Evolutionary conservation across 2,113 vertebrate genomes (phyloP).

Genomic region (Thunnus maccoyii): DNA sequence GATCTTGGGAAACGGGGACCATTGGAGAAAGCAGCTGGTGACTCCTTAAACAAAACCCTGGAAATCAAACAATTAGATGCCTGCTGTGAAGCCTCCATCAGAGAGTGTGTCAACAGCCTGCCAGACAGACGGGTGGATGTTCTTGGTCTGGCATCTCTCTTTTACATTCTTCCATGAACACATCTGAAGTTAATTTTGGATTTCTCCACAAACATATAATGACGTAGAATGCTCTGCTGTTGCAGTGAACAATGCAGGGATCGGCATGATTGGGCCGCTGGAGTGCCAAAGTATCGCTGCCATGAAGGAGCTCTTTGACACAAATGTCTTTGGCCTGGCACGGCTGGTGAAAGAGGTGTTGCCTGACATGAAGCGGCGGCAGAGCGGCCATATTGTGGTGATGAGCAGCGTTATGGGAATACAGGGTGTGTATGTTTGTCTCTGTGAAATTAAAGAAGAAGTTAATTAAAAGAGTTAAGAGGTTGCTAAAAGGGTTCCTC

Average conservation of each 20-base stretch:
- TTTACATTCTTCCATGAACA: not conserved
- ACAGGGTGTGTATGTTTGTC: constrained; percentile 75
- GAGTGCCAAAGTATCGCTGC: constrained; percentile 84
- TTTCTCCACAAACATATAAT: not conserved
- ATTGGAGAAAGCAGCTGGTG: constrained; percentile 79
- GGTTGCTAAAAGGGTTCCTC: not conserved
- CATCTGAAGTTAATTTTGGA: not conserved
- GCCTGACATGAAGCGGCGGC: constrained; percentile 85
- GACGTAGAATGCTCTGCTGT: not conserved
- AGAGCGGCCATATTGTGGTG: constrained; percentile 81
- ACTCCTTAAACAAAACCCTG: constrained; percentile 76
- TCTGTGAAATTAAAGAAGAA: not conserved
- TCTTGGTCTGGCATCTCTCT: constrained; percentile 58
- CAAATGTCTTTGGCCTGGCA: constrained; percentile 85
- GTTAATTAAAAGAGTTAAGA: not conserved
- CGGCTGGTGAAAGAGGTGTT: constrained; percentile 84
- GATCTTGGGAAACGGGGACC: constrained; percentile 75
- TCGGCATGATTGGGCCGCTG: constrained; percentile 86
- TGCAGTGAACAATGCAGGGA: constrained; percentile 87
- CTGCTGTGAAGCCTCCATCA: constrained; percentile 84
- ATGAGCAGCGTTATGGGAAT: constrained; percentile 87
- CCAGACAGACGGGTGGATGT: constrained; percentile 75
- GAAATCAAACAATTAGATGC: constrained; percentile 85
- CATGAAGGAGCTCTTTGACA: constrained; percentile 84
- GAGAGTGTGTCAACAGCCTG: constrained; percentile 83